Base-by-base conservation (phyloP, 2,888 invertebrate genomes). In the Drosophila recens region DNA sequence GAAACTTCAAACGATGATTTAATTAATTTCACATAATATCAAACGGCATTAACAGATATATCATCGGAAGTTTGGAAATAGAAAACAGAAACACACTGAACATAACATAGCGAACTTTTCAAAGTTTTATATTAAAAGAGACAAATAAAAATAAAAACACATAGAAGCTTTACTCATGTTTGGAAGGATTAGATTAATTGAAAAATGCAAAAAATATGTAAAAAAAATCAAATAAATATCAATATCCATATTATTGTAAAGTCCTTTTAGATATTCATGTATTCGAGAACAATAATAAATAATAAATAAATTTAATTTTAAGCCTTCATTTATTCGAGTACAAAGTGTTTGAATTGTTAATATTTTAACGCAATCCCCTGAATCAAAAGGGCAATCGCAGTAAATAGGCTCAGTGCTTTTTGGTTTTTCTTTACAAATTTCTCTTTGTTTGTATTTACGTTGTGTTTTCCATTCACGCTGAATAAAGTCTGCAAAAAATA, bases 371-470 rank as follows among this genome's bases (percentile, higher is more conserved):
- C 65, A 56, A 52, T 46, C 42, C 33, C n/a, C 13, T n/a, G 57
- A 23, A 74, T 62, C 46, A 62, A 79, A 58, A 74, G 65, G 46
- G 46, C 65, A 79, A 79, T 69, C 58, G 43, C 30, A 20, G 54
- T 74, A 68, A 75, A 78, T 74, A 48, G 67, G 63, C 43, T 57
- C 59, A 45, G 38, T 27, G 27, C 27, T 27, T 46, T 52, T 20
- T 20, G 56, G 36, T 52, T 68, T 64, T 48, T 20, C 43, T 52
- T 45, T 38, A 33, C 72, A 49, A 43, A 43, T 56, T 73, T 6
- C 51, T 15, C 62, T 67, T 57, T 75, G 49, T 36, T 54, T 54
- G 56, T 23, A 13, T 20, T 48, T 49, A 20, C 40, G 40, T 27
- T 40, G n/a, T 49, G 17, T 49, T 59, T 40, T 15, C 54, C 69